These are phyloP conservation scores for Eledona agricola DNA, from an alignment of 2,888 invertebrate species.

Conservation along the genomic window DNA sequence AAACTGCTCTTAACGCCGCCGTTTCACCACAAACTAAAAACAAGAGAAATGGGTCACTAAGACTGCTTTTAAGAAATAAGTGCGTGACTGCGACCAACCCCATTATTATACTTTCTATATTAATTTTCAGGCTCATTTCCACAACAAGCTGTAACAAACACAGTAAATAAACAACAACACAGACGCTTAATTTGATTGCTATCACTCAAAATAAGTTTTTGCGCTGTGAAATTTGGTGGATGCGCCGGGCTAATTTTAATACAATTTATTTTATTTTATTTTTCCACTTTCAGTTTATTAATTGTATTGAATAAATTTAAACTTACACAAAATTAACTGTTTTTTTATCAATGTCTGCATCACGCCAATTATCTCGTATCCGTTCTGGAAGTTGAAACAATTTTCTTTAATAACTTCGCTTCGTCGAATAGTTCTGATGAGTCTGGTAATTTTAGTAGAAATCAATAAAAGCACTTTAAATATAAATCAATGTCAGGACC, in stretches of 20 bases:
- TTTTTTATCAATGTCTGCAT: too few species aligned
- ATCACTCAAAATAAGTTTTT: too few species aligned
- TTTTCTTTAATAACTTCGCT: too few species aligned
- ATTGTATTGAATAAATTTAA: too few species aligned
- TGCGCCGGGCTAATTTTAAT: constrained; percentile 4
- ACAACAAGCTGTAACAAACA: not conserved
- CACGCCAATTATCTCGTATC: too few species aligned
- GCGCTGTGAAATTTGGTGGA: constrained; percentile 10
- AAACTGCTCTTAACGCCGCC: constrained; percentile 84
- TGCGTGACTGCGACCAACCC: constrained; percentile 37
- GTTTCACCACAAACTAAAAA: constrained; percentile 90
- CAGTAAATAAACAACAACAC: too few species aligned
- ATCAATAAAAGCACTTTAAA: constrained; percentile 3
- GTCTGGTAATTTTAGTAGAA: too few species aligned
- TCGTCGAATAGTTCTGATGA: too few species aligned
- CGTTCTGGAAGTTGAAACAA: too few species aligned
- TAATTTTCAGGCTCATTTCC: constrained; percentile 4
- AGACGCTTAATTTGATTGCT: too few species aligned
- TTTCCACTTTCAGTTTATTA: not conserved
- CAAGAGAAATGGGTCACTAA: constrained; percentile 39
- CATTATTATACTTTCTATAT: constrained; percentile 39
- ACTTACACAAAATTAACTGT: too few species aligned
- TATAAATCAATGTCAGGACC: constrained; percentile 26
- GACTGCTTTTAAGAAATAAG: constrained; percentile 4
- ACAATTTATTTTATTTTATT: not conserved